phyloP scores from a whole-genome alignment of 2,888 invertebrate species.

The Hofmannophila pseudospretella region DNA sequence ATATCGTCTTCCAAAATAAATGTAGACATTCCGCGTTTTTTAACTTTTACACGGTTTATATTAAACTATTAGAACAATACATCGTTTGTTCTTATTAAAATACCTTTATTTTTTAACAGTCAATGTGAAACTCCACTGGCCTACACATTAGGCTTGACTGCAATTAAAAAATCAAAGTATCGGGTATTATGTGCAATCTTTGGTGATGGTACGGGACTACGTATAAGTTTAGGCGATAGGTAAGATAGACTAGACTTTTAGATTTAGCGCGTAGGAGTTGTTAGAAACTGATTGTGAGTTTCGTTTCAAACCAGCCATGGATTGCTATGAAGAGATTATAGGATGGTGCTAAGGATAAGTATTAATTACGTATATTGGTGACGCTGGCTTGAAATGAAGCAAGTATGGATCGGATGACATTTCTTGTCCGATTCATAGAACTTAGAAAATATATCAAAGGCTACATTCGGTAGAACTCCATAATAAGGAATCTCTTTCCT shows the following conservation, averaged over 20 bases:
- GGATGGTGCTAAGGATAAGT: constrained; percentile 53
- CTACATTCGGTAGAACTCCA: constrained; percentile 46
- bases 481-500: constrained; percentile 71
- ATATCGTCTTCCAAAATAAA: constrained; percentile 64
- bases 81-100: constrained; percentile 51
- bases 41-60: constrained; percentile 32
- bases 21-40: constrained; percentile 44
- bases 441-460: constrained; percentile 29
- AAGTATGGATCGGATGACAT: constrained; percentile 68
- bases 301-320: constrained; percentile 69
- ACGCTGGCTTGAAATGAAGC: constrained; percentile 72
- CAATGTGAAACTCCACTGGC: constrained; percentile 50
- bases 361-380: constrained; percentile 11
- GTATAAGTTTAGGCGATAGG: constrained; percentile 51
- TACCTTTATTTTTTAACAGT: constrained; percentile 75
- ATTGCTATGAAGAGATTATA: constrained; percentile 29
- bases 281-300: constrained; percentile 46
- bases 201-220: constrained; percentile 82
- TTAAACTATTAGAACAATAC: constrained; percentile 41
- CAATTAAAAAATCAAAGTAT: constrained; percentile 80
- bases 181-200: constrained; percentile 92
- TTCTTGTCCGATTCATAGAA: constrained; percentile 68
- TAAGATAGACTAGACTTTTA: constrained; percentile 37
- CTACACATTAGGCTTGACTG: constrained; percentile 65
- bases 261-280: constrained; percentile 38